These are phyloP conservation scores for Enteromius afrohamiltoni DNA, from an alignment of 2,797 vertebrate genomes.

Conservation along the genomic window DNA sequence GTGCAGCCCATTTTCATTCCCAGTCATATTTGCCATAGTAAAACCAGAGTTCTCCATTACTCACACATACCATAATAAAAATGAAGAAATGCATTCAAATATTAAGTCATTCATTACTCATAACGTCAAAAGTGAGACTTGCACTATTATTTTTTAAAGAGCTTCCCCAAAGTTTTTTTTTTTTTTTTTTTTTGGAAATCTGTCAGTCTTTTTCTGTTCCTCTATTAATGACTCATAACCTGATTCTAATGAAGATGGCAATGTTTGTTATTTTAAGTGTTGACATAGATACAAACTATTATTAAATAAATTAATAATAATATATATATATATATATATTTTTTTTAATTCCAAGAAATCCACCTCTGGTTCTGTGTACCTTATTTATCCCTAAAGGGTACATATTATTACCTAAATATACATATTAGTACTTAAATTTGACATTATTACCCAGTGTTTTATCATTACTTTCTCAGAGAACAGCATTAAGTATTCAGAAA, in stretches of 20 bases:
- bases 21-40: background rate
- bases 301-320: background rate
- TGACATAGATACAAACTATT: background rate
- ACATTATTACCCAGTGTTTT: background rate
- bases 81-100: background rate
- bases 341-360: background rate
- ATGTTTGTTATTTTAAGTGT: background rate
- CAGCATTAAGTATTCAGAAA: background rate
- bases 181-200: conserved; percentile 19
- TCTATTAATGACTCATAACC: conserved; percentile 49
- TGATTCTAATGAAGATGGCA: conserved; percentile 33
- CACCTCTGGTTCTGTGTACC: background rate
- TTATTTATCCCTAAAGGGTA: background rate
- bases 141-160: background rate
- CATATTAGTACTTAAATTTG: background rate
- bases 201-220: conserved; percentile 59
- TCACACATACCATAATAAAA: conserved; percentile 43
- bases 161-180: background rate
- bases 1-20: conserved; percentile 40
- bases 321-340: background rate
- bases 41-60: conserved; percentile 43
- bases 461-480: background rate
- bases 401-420: no score
- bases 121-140: background rate
- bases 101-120: background rate